These are phyloP conservation scores for Ommatoiulus sabulosus DNA, from an alignment of 2,888 invertebrate genomes.

Conservation along the genomic window DNA sequence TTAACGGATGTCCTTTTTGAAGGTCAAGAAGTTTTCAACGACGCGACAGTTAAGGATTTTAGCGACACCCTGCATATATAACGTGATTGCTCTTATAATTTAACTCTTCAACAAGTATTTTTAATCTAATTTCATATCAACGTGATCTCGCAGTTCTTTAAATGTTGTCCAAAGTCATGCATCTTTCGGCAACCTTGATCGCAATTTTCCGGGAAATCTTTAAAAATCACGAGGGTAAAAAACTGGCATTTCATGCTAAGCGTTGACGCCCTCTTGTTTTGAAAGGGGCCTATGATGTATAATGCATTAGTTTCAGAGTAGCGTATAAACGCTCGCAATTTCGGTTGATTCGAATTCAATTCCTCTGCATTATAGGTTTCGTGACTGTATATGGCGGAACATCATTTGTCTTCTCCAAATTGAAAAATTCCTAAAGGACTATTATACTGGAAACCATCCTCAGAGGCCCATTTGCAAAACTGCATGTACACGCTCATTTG, in stretches of 20 bases:
- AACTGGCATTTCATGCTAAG: background rate
- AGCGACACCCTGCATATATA: background rate
- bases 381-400: background rate
- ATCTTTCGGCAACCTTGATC: no score
- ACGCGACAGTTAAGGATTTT: background rate
- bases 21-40: no score
- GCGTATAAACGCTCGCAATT: background rate
- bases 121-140: background rate
- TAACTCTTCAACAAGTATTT: background rate
- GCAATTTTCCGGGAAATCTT: no score
- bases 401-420: conserved; percentile 30
- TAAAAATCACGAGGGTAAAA: no score
- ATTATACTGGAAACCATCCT: background rate
- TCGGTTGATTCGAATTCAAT: conserved; percentile 1
- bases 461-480: conserved; percentile 19
- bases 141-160: background rate
- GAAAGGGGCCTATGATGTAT: background rate
- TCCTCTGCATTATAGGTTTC: background rate
- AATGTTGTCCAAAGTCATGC: background rate
- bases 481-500: conserved; percentile 15
- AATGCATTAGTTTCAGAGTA: background rate
- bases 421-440: conserved; percentile 39
- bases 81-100: background rate
- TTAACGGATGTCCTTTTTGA: no score
- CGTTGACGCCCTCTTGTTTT: background rate